Percentiles rank a stretch among this genome's conserved stretches.
These are phyloP conservation scores for Drosophila subobscura DNA, from an alignment of 1,140 invertebrate species.

Conservation along the genomic window DNA sequence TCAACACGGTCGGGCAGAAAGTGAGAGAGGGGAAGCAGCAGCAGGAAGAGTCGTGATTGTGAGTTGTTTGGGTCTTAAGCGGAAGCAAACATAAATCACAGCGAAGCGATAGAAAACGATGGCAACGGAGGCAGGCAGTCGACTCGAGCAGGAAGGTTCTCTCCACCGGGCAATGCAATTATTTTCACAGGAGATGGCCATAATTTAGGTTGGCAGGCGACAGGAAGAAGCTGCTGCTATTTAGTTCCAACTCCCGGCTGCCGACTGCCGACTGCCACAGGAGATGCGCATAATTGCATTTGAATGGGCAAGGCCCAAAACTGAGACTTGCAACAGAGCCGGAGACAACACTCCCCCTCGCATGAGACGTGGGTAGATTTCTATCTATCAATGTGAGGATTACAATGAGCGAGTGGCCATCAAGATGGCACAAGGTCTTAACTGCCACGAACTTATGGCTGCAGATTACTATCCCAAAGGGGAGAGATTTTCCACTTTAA, in stretches of 20 bases:
- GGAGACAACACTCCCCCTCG: constrained; percentile 1
- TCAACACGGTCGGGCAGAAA: constrained; percentile 50
- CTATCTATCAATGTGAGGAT: constrained; percentile 19
- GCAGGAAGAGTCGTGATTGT: constrained; percentile 57
- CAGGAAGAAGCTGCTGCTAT: constrained; percentile 77
- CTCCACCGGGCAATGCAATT: constrained; percentile 53
- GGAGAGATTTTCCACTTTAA: background rate
- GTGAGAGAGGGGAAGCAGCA: constrained; percentile 8
- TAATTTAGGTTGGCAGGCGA: constrained; percentile 60
- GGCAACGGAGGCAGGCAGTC: too few species aligned
- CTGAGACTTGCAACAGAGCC: too few species aligned
- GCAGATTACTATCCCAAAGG: background rate
- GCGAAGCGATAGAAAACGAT: constrained; percentile 17
- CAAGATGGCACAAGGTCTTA: constrained; percentile 8
- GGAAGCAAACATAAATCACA: constrained; percentile 78
- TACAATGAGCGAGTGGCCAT: constrained; percentile 1
- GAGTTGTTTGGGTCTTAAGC: constrained; percentile 62
- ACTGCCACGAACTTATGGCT: too few species aligned
- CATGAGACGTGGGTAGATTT: too few species aligned
- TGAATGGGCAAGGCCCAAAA: constrained; percentile 25
- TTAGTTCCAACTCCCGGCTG: constrained; percentile 60
- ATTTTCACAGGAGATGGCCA: constrained; percentile 62
- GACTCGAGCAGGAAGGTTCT: background rate
- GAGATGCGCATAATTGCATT: constrained; percentile 79
- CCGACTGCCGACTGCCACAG: constrained; percentile 22